Evolutionary conservation across 2,888 invertebrate genomes (phyloP).

Genomic region (Tribolium freemani): DNA sequence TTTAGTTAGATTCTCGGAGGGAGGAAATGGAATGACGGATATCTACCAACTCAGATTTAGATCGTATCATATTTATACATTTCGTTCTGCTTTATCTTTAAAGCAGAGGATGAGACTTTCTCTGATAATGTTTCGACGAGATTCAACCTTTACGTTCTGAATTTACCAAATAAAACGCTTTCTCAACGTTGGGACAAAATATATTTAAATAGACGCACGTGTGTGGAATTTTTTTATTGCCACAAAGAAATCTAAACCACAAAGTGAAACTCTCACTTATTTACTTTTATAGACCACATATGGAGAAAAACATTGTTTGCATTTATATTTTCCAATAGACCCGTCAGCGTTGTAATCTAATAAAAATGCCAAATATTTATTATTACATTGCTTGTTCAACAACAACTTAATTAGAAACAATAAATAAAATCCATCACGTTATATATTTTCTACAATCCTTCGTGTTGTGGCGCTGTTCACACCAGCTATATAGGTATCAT

Average conservation of each 20-base stretch:
- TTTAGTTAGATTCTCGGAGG: not conserved
- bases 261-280: slow-evolving; percentile 7
- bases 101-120: not conserved
- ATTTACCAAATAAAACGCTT: slow-evolving; percentile 7
- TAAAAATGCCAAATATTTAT: not conserved
- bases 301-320: not conserved
- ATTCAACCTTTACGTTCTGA: slow-evolving; percentile 4
- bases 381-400: too few species aligned
- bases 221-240: slow-evolving; percentile 6
- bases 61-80: slow-evolving; percentile 26
- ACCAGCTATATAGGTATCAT: slow-evolving; percentile 23
- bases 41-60: slow-evolving; percentile 14
- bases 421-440: slow-evolving; percentile 27
- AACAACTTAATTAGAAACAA: slow-evolving; percentile 1
- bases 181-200: not conserved
- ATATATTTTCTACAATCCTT: slow-evolving; percentile 21
- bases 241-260: not conserved
- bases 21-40: slow-evolving; percentile 13
- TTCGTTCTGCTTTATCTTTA: slow-evolving; percentile 13
- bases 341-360: not conserved
- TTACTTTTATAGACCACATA: not conserved
- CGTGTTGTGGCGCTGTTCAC: slow-evolving; percentile 22
- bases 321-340: not conserved
- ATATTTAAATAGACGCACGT: slow-evolving; percentile 8
- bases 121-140: slow-evolving; percentile 13